Evolutionary conservation across 2,113 vertebrate genomes (phyloP), one percentile per base, ranked within the genome.

Genomic region (Trogon melanurus): DNA sequence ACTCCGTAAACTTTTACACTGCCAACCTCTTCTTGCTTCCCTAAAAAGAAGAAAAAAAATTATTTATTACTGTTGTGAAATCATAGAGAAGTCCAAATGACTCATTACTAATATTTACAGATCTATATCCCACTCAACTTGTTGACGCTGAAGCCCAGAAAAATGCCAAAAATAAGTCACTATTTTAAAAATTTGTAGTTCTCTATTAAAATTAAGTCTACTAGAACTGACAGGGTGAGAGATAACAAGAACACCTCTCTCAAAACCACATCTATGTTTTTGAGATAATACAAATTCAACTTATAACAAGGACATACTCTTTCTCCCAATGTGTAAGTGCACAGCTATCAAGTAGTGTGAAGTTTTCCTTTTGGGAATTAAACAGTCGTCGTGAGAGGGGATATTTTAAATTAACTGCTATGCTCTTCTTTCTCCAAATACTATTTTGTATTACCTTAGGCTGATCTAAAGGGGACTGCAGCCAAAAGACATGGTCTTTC

Each of bases 41-140:
- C 69, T 48, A 21, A 12, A 50, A 73, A 72, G 47, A 26, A 19
- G 26, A 17, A 32, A 11, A 14, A 25, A 32, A 51, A 6, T 10
- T 27, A 71, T 66, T 89, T 90, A 62, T 41, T 58, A 41, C 51
- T 61, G 25, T 70, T 83, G 48, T 56, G 74, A 94, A 91, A 82
- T 91, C 53, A 86, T 17, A 51, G 45, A 79, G 47, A 95, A 87
- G 34, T 73, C 76, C 70, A 90, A 66, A 88, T 86, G 66, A 94
- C 58, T 95, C 88, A 95, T 29, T 32, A 66, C 26, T 41, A 91
- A 45, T 60, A 92, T 89, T 92, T 87, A 72, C 30, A 34, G n/a
- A 83, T 29, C 56, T 83, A 30, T 38, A 61, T 67, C 71, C 13
- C 48, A 69, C 38, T 80, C 27, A 69, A 51, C 22, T 85, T 83